Base-by-base conservation (phyloP, 2,113 vertebrate species). In the Pelecanoides urinatrix region DNA sequence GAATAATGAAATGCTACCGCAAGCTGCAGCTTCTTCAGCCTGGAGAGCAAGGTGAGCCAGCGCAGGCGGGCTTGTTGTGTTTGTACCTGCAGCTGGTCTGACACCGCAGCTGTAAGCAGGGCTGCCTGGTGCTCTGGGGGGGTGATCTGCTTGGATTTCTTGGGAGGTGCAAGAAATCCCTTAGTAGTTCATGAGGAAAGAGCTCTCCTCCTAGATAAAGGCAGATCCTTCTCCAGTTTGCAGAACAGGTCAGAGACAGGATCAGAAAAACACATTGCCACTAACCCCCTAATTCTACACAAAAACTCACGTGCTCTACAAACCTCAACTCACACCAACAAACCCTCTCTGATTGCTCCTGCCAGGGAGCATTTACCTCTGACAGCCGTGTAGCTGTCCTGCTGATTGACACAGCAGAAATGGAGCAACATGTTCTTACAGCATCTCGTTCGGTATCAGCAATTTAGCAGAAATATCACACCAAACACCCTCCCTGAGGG, bases 381-480 rank as follows among this genome's bases (percentile, higher is more conserved):
- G 88, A 14, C 63, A 73, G 27, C 32, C 26, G 3, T 11, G 47
- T 38, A 10, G 68, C 81, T 86, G 44, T 71, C 79, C 86, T 88
- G 85, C 78, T 90, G 85, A 95, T 73, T 62, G 93, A 68, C 66
- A 34, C 77, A 88, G 77, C 93, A 90, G 78, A 94, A 82, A 59
- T 59, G 13, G 87, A 92, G 89, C 77, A 75, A 40, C 22, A 2
- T 90, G 75, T 95, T 92, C 83, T 30, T 78, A 62, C 79, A 84
- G 82, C 92, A 71, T 63, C 63, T 84, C 1, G 1, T 59, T 92
- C 0, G 1, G 26, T 66, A 86, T 79, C 62, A 67, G 86, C 79
- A 52, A 13, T 88, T 86, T 55, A 80, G 61, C 50, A 81, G 76
- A 16, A 75, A 25, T 89, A 63, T 36, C 89, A 11, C 67, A 78